These are phyloP conservation scores for Plagiodera versicolora DNA, from an alignment of 2,888 invertebrate genomes.

Conservation along the genomic window DNA sequence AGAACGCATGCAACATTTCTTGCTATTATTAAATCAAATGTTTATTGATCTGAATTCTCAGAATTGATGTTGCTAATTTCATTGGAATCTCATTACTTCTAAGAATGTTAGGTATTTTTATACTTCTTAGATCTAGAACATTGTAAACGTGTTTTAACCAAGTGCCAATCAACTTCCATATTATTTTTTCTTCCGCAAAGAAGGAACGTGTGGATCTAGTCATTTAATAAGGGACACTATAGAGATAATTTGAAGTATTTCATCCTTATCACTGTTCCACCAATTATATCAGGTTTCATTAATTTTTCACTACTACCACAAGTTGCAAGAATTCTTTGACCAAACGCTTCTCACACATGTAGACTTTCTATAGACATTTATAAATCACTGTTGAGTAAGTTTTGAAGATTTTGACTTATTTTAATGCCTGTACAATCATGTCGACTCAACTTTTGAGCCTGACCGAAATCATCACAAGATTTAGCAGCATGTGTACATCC, in stretches of 20 bases:
- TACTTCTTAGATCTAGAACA: slow-evolving; percentile 27
- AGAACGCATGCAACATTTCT: too few relatives aligned
- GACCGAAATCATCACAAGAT: slow-evolving; percentile 21
- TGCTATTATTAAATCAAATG: background rate
- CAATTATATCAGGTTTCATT: background rate
- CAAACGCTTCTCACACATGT: background rate
- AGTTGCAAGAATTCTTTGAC: too few relatives aligned
- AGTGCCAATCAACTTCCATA: slow-evolving; percentile 29
- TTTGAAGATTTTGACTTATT: background rate
- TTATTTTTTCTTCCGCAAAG: slow-evolving; percentile 4
- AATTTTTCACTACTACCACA: too few relatives aligned
- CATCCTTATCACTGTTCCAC: background rate
- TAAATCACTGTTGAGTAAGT: background rate
- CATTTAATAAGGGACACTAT: slow-evolving; percentile 1
- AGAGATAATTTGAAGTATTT: background rate
- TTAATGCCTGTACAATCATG: slow-evolving; percentile 34
- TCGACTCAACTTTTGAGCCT: slow-evolving; percentile 11
- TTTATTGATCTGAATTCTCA: background rate
- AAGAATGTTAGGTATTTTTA: slow-evolving; percentile 23
- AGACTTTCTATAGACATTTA: background rate
- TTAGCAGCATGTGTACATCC: slow-evolving; percentile 27
- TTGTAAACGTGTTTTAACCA: slow-evolving; percentile 16
- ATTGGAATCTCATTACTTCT: slow-evolving; percentile 16
- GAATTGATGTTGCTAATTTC: slow-evolving; percentile 30
- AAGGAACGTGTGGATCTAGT: slow-evolving; percentile 4